Conservation (phyloP, 2,113 vertebrate genomes). For the Aspidoscelis tigris region DNA sequence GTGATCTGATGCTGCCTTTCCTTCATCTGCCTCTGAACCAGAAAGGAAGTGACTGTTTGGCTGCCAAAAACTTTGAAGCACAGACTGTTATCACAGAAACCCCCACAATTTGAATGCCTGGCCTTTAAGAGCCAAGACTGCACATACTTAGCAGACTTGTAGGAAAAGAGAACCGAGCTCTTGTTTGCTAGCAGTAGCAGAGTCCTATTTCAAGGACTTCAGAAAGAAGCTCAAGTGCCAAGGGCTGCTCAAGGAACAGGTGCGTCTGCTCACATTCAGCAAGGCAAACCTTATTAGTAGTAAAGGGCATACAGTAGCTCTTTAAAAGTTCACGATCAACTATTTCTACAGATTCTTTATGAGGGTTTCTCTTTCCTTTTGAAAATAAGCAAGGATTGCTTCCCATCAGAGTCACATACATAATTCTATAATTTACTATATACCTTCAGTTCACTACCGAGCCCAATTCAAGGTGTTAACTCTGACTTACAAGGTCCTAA, state of each 20-base stretch:
- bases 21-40: neutral
- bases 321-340: constrained; percentile 18
- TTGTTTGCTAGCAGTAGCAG: fast-evolving
- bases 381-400: neutral
- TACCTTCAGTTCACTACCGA: too few relatives aligned
- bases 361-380: neutral
- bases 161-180: neutral
- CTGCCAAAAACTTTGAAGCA: neutral
- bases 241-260: neutral
- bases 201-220: constrained; percentile 39
- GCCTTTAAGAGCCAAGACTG: neutral
- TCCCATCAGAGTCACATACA: neutral
- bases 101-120: neutral
- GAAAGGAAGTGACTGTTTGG: neutral
- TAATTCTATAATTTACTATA: neutral
- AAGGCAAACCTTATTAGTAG: neutral
- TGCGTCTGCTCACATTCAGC: neutral
- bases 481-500: too few relatives aligned
- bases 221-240: constrained; percentile 35
- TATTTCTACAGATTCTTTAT: neutral
- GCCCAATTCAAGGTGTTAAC: too few relatives aligned
- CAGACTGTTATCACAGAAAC: neutral
- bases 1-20: neutral
- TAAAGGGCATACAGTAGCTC: neutral
- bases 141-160: neutral